Evolutionary conservation across 2,113 vertebrate species (phyloP).

Genomic region (Neodontobutis hainanensis): DNA sequence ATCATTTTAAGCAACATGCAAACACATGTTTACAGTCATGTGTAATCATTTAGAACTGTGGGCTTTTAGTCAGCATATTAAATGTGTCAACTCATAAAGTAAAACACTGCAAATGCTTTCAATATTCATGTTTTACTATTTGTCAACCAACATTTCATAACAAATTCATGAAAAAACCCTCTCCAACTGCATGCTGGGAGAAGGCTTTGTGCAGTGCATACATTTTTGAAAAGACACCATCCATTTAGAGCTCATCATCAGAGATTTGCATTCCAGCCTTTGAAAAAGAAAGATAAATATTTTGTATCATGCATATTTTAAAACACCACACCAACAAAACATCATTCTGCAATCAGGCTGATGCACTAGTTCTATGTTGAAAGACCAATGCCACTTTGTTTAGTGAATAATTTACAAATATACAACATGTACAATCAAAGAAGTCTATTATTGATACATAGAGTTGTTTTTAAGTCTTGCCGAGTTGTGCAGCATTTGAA

Average conservation of each 20-base stretch:
- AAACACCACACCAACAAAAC: constrained; percentile 63
- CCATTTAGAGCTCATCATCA: constrained; percentile 76
- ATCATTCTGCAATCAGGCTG: constrained; percentile 50
- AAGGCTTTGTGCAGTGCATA: constrained; percentile 72
- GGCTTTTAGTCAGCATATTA: constrained; percentile 82
- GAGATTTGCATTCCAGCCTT: constrained; percentile 74
- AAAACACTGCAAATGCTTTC: constrained; percentile 77
- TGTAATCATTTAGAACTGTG: constrained; percentile 60
- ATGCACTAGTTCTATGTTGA: constrained; percentile 46
- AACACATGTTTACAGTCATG: constrained; percentile 15
- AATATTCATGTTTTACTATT: constrained; percentile 83
- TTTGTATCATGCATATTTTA: constrained; percentile 80
- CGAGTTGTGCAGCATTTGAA: constrained; percentile 53
- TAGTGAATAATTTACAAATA: constrained; percentile 80
- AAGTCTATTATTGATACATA: constrained; percentile 72
- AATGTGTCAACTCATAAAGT: constrained; percentile 80
- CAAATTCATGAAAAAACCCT: constrained; percentile 82
- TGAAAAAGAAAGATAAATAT: constrained; percentile 77
- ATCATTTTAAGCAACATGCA: not conserved
- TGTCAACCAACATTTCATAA: constrained; percentile 83
- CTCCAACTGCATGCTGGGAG: constrained; percentile 66
- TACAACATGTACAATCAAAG: constrained; percentile 63
- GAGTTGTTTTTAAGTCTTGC: constrained; percentile 64
- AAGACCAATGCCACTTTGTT: constrained; percentile 70
- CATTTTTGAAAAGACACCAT: constrained; percentile 78